These are phyloP conservation scores for Cotesia congregata DNA, from an alignment of 2,888 invertebrate genomes.

Conservation along the genomic window DNA sequence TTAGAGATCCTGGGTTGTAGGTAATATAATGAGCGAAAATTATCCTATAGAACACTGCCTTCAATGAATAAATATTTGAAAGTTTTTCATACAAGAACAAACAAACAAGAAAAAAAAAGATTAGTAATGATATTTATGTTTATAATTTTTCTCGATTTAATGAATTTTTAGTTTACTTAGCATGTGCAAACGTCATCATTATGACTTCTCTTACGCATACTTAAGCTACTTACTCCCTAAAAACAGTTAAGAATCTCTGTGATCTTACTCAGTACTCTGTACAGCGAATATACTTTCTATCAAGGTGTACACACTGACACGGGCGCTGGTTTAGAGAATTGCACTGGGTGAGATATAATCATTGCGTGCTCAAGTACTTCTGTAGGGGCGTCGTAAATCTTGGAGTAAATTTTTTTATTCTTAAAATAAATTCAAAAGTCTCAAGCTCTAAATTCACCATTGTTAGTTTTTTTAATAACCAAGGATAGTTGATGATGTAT, in stretches of 20 bases:
- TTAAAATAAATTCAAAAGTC: no score
- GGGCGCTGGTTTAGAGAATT: neutral
- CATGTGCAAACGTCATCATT: conserved; percentile 14
- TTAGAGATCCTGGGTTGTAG: neutral
- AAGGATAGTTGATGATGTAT: no score
- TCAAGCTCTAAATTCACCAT: no score
- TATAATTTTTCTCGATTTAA: conserved; percentile 3
- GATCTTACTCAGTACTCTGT: conserved; percentile 12
- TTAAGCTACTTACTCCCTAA: neutral
- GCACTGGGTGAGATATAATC: conserved; percentile 27
- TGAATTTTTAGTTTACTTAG: conserved; percentile 16
- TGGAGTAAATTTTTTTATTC: neutral
- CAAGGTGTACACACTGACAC: conserved; percentile 10
- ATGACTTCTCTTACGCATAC: conserved; percentile 11
- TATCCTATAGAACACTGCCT: conserved; percentile 7
- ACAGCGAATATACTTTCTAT: neutral
- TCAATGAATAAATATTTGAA: neutral
- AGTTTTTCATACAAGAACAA: neutral
- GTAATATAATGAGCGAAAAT: neutral
- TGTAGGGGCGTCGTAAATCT: neutral
- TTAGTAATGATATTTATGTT: neutral
- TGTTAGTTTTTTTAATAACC: no score
- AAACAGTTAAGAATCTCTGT: conserved; percentile 29
- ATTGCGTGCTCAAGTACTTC: conserved; percentile 17
- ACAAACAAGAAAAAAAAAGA: neutral